phyloP scores from a whole-genome alignment of 2,797 vertebrate genomes.

The Pipistrellus pygmaeus region DNA sequence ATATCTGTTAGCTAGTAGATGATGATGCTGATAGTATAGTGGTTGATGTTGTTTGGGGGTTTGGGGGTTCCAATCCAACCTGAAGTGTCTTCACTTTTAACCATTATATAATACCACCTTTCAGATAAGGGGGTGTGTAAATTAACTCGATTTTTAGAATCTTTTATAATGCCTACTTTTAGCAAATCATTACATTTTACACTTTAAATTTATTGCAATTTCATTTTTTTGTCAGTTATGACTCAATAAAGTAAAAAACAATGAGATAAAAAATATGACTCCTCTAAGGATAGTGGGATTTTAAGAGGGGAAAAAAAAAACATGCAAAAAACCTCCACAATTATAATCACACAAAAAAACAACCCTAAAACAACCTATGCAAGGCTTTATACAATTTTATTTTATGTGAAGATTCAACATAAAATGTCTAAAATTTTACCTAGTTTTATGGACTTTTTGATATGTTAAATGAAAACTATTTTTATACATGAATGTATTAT shows the following conservation, averaged over 20 bases:
- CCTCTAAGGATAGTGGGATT: background rate
- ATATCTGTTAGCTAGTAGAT: background rate
- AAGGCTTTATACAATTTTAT: conserved; percentile 28
- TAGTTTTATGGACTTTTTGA: background rate
- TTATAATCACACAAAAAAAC: too few species aligned
- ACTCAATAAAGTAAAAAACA: background rate
- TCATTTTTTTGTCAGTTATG: background rate
- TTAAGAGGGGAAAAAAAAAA: background rate
- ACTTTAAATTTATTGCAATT: background rate
- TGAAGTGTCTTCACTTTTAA: background rate
- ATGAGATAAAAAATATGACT: background rate
- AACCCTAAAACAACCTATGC: background rate
- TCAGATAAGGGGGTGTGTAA: background rate
- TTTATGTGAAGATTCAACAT: conserved; percentile 19
- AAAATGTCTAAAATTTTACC: background rate
- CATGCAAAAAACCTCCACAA: too few species aligned
- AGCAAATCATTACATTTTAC: background rate
- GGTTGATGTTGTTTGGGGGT: background rate
- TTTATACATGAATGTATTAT: background rate
- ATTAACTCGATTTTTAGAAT: background rate
- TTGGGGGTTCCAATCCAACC: background rate
- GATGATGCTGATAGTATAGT: too few species aligned
- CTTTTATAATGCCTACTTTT: background rate
- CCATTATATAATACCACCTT: background rate
- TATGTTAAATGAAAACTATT: background rate